Conservation (phyloP, 2,888 invertebrate genomes). For the Plagiodera versicolora region DNA sequence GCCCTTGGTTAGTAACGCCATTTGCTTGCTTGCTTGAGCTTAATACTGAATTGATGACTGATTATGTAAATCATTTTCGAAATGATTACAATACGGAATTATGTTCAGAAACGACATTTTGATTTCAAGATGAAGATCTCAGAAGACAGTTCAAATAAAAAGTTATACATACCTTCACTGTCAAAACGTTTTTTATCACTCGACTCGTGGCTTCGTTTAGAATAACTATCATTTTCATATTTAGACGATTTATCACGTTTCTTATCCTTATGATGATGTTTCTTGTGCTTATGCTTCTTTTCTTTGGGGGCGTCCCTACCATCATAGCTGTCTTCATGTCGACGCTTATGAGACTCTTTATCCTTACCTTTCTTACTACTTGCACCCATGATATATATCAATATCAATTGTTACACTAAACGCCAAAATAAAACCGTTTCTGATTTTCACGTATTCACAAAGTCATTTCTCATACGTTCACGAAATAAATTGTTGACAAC, state of each 20-base stretch:
- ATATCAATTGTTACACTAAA: too few relatives aligned
- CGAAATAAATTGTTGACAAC: too few relatives aligned
- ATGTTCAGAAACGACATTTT: too few relatives aligned
- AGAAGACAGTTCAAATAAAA: too few relatives aligned
- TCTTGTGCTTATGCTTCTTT: constrained; percentile 61
- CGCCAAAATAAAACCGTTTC: too few relatives aligned
- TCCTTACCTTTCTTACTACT: constrained; percentile 70
- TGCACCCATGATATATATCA: constrained; percentile 63
- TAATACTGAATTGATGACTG: background rate
- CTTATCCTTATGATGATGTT: constrained; percentile 54
- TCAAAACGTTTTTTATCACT: constrained; percentile 48
- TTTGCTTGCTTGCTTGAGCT: background rate
- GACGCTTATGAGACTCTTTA: constrained; percentile 66
- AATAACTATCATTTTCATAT: background rate
- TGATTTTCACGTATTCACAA: too few relatives aligned
- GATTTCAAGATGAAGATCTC: too few relatives aligned
- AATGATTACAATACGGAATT: too few relatives aligned
- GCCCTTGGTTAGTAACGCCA: too few relatives aligned
- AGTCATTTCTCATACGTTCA: too few relatives aligned
- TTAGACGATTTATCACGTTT: constrained; percentile 43
- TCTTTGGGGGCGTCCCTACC: constrained; percentile 56
- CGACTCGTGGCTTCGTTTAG: constrained; percentile 7
- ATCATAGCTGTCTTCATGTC: constrained; percentile 58
- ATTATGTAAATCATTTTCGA: too few relatives aligned
- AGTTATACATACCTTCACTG: constrained; percentile 60